A percentile compares a stretch with the other conserved stretches of the same genome.
phyloP scores from a whole-genome alignment of 2,888 invertebrate genomes.

The Drosophila antonietae region DNA sequence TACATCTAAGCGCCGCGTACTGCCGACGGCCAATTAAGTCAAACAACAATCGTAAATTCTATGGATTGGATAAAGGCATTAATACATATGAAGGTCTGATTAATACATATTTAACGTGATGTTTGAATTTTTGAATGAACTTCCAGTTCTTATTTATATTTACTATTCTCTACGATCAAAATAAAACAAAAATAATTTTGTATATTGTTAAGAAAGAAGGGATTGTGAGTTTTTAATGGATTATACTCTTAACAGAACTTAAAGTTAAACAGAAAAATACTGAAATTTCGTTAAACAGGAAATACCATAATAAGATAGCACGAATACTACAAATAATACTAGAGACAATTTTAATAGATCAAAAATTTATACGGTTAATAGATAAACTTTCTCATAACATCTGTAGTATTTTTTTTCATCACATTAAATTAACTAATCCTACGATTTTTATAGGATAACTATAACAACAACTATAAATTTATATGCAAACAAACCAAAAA shows the following conservation, averaged over 20 bases:
- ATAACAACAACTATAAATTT: too few species aligned
- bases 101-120: not conserved
- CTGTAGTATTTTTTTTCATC: too few species aligned
- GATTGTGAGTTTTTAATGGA: not conserved
- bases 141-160: not conserved
- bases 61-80: slow-evolving; percentile 9
- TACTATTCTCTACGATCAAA: not conserved
- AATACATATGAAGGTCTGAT: not conserved
- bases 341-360: too few species aligned
- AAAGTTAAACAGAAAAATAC: not conserved
- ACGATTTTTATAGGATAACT: too few species aligned
- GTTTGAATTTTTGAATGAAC: not conserved
- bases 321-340: not conserved
- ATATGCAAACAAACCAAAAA: too few species aligned
- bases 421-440: too few species aligned
- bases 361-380: too few species aligned
- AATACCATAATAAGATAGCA: not conserved
- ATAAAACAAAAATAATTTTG: not conserved
- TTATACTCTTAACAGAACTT: not conserved
- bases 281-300: not conserved
- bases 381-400: too few species aligned
- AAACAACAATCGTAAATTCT: slow-evolving; percentile 39
- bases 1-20: slow-evolving; percentile 30
- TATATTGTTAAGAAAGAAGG: not conserved
- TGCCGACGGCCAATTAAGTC: slow-evolving; percentile 44